A percentile compares a stretch with the other conserved stretches of the same genome.
phyloP scores from a whole-genome alignment of 2,797 vertebrate genomes.

The Lithobates pipiens region DNA sequence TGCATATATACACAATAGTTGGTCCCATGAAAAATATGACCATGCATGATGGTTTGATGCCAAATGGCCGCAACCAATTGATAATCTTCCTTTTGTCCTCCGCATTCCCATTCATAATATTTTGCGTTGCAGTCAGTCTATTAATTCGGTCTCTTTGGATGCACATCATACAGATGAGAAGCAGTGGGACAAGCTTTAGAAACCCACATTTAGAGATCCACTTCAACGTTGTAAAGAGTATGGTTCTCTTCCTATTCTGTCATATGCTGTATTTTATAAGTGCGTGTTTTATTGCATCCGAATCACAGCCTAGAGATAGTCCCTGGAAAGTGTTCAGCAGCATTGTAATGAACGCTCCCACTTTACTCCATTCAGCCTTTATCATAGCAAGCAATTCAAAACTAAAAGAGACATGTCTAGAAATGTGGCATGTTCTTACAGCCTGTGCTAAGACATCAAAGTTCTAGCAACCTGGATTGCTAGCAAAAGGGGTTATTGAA shows the following conservation, averaged over 20 bases:
- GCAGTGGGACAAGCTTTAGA: not conserved
- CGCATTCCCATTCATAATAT: not conserved
- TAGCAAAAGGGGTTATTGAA: no score
- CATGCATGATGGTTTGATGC: not conserved
- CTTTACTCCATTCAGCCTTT: no score
- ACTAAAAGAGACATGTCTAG: no score
- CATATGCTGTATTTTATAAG: not conserved
- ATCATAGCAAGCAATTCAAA: no score
- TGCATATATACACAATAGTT: not conserved
- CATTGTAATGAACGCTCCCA: no score
- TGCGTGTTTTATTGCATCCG: not conserved
- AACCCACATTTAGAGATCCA: not conserved
- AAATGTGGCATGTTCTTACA: no score
- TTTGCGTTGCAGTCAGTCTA: not conserved
- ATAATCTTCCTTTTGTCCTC: not conserved
- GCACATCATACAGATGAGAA: not conserved
- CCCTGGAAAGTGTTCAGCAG: no score
- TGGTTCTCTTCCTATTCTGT: constrained; percentile 1
- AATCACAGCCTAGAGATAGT: no score
- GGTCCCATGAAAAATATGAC: not conserved
- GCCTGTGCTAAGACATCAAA: no score
- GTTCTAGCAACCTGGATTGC: no score
- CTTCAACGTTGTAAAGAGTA: constrained; percentile 2
- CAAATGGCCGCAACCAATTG: not conserved
- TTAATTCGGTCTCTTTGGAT: not conserved